A percentile compares a stretch with the other conserved stretches of the same genome.
These are phyloP conservation scores for Ammodytes dubius DNA, from an alignment of 2,113 vertebrate species.

Conservation along the genomic window DNA sequence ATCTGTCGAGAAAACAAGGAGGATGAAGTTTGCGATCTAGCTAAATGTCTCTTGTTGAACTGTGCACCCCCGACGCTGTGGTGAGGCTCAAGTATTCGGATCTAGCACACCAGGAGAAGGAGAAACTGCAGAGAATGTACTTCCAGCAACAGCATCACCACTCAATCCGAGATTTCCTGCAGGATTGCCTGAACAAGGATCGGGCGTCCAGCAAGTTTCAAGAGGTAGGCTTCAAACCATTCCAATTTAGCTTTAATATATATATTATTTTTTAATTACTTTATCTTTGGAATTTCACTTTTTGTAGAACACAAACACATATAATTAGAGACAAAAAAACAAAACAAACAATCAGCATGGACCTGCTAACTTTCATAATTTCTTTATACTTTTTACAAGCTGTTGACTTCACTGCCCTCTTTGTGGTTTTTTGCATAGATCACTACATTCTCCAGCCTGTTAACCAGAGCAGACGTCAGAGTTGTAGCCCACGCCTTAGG, in stretches of 20 bases:
- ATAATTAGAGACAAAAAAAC: no score
- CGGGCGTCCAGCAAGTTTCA: constrained; percentile 70
- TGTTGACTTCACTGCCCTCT: neutral
- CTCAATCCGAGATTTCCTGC: constrained; percentile 78
- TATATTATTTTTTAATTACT: no score
- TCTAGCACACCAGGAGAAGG: constrained; percentile 74
- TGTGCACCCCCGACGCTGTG: constrained; percentile 84
- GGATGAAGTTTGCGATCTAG: constrained; percentile 72
- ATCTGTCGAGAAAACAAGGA: constrained; percentile 58
- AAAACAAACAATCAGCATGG: no score
- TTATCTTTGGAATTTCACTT: no score
- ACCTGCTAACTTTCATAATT: neutral
- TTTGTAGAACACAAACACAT: no score
- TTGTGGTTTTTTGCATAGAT: constrained; percentile 62
- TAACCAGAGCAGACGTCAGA: constrained; percentile 81
- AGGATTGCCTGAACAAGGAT: constrained; percentile 53
- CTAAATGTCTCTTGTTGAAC: constrained; percentile 82
- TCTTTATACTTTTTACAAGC: neutral
- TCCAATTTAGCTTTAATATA: neutral
- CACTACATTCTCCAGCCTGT: constrained; percentile 85
- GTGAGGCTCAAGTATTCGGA: constrained; percentile 80
- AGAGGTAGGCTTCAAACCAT: constrained; percentile 69
- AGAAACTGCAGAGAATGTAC: constrained; percentile 74
- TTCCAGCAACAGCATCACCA: constrained; percentile 81
- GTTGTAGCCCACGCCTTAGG: constrained; percentile 65